Evolutionary conservation across 2,888 invertebrate species (phyloP), one percentile per base, ranked within the genome.

Genomic region (Nemotelus pantherinus): DNA sequence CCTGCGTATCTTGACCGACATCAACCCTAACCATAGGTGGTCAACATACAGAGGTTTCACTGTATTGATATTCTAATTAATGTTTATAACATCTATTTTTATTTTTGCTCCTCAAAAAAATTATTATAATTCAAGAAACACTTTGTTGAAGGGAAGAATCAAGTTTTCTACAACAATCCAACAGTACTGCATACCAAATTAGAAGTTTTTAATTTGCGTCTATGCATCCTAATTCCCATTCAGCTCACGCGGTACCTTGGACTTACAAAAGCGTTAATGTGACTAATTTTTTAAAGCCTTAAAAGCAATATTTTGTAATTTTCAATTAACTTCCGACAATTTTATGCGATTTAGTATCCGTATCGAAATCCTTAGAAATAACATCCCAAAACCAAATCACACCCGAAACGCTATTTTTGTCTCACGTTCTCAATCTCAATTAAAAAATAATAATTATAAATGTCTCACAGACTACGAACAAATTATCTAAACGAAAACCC

Each of bases 351-450:
- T 25, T 25, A 25, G 25, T 25, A 25, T 0, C 25, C 25, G 9
- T 25, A 57, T 57, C 10, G 57, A 57, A 57, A 25, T 57, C n/a
- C 10, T 10, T 50, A 50, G 57, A 25, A 5, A 25, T 25, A 57
- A 57, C 10, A 57, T 25, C 57, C 57, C 25, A 25, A 63, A 39
- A 63, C 39, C 3, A 63, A 39, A 39, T 41, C 41, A 25, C 43
- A 9, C 6, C 53, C 58, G 7, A 58, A 45, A 7, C 25, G 25
- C 65, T 2, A 65, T 65, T 65, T 65, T 47, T 65, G 25, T 65
- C 65, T 65, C 65, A 65, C 65, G 65, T 3, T 47, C 65, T 41
- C 45, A 47, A 65, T 65, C 65, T 65, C 65, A 65, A 65, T 65
- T 65, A 44, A 45, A 65, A 47, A 65, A 65, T 45, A 65, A 65